Base-by-base conservation (phyloP, 2,797 vertebrate species). In the Amniataba percoides region DNA sequence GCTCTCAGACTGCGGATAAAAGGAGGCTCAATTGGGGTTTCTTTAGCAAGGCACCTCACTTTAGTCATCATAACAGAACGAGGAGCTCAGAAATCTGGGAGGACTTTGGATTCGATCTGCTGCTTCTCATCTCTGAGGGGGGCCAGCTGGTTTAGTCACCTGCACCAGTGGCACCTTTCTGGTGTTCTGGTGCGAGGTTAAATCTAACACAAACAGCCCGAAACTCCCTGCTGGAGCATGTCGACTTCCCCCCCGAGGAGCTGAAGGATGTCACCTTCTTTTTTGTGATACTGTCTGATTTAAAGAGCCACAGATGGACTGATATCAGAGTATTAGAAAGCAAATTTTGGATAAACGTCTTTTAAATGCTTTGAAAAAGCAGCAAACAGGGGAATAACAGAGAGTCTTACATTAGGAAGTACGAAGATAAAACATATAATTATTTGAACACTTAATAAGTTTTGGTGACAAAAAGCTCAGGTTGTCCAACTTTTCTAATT, bases 121-220 rank as follows among this genome's bases (percentile, higher is more conserved):
- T 21, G 39, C 56, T 51, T 62, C 21, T 69, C 66, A 19, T 75
- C 61, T n/a, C 16, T 46, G 48, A 75, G 56, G 74, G 60, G 14
- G 70, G 48, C 0, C 31, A 53, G 34, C 73, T 67, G 75, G 57
- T 80, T 77, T 34, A 36, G 51, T 31, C 42, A 27, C 25, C 53
- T 51, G 21, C 40, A 39, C 42, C 7, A 0, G 7, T 19, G 16
- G 49, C 31, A 46, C 23, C 52, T 65, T 56, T 62, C 27, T 62
- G 27, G 3, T 56, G 49, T 36, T 21, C 52, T 57, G 75, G 8
- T 62, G 46, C 25, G 51, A 60, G 52, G 56, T 71, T 31, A 21
- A 72, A 75, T 25, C 19, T 16, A 61, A 55, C 23, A 68, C 48
- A 45, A 23, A 5, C 18, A 53, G n/a, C 69, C 36, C 21, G 42